Conservation (phyloP, 2,797 vertebrate species). For the Etheostoma perlongum region DNA sequence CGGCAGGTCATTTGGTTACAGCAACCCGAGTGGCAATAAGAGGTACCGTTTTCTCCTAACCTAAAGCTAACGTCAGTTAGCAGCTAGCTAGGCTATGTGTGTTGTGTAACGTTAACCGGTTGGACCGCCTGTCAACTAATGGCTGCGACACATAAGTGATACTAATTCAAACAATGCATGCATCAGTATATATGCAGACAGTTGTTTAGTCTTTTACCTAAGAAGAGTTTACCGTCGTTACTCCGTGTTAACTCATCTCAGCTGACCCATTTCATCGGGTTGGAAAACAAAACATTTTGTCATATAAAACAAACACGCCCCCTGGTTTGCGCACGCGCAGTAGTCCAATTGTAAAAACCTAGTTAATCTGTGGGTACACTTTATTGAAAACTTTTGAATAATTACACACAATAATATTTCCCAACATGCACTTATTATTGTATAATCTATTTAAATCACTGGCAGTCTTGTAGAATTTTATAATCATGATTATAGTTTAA, state of each 20-base stretch:
- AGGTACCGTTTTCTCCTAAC: not conserved
- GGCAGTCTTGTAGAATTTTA: not conserved
- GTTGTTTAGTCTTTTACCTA: conserved; percentile 44
- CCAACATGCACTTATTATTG: fast-evolving
- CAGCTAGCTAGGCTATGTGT: conserved; percentile 22
- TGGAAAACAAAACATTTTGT: conserved; percentile 50
- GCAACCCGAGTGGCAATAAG: too few species aligned
- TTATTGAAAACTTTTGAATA: not conserved
- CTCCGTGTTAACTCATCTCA: conserved; percentile 13
- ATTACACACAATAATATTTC: not conserved
- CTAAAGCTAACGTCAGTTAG: conserved; percentile 20
- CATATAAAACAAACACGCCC: conserved; percentile 25
- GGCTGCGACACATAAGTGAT: not conserved
- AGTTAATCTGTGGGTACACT: fast-evolving
- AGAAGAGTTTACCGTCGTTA: not conserved
- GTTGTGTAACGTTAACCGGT: not conserved
- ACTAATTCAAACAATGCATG: not conserved
- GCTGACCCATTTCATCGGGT: conserved; percentile 29
- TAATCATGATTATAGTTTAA: not conserved
- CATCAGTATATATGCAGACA: not conserved
- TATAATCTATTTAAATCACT: fast-evolving
- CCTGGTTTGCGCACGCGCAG: conserved; percentile 57
- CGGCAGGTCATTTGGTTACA: not conserved
- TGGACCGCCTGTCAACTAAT: not conserved
- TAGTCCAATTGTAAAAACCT: not conserved